A percentile compares a stretch with the other conserved stretches of the same genome.
phyloP scores from a whole-genome alignment of 1,140 invertebrate genomes.

The Saxidomus purpurata region DNA sequence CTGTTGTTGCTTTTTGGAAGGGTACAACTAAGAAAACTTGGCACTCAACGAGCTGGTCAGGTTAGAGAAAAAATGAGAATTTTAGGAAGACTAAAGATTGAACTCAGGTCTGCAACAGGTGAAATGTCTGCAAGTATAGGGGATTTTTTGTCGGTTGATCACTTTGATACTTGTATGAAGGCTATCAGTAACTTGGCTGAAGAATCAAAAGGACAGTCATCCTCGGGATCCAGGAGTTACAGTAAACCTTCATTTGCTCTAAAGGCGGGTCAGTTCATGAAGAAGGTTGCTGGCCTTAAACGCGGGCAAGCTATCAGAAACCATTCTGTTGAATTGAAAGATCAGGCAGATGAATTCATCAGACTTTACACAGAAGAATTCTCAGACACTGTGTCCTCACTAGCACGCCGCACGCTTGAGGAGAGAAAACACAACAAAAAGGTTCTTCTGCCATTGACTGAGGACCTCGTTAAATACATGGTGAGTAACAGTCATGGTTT shows the following conservation, averaged over 20 bases:
- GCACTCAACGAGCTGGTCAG: neutral
- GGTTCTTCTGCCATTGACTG: neutral
- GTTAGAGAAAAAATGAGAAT: conserved; percentile 10
- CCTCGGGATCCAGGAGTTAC: neutral
- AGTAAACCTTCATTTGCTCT: neutral
- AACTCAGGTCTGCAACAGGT: too few species aligned
- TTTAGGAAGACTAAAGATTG: neutral
- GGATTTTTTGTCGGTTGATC: neutral
- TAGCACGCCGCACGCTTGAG: neutral
- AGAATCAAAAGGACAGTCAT: neutral
- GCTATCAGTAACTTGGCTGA: neutral
- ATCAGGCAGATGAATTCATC: neutral
- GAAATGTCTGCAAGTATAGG: neutral
- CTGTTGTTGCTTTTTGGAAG: conserved; percentile 1
- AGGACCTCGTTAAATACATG: conserved; percentile 11
- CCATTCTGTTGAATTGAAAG: neutral
- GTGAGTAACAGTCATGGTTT: neutral
- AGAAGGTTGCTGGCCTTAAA: neutral
- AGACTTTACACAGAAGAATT: neutral
- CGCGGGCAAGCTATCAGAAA: neutral
- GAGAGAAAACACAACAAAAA: conserved; percentile 14
- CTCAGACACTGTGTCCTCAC: neutral
- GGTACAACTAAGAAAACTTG: conserved; percentile 5
- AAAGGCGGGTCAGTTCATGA: neutral
- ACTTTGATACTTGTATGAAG: conserved; percentile 8